These are phyloP conservation scores for Phymanthus crucifer DNA, from an alignment of 92 coral and sea anemone species.

Conservation along the genomic window DNA sequence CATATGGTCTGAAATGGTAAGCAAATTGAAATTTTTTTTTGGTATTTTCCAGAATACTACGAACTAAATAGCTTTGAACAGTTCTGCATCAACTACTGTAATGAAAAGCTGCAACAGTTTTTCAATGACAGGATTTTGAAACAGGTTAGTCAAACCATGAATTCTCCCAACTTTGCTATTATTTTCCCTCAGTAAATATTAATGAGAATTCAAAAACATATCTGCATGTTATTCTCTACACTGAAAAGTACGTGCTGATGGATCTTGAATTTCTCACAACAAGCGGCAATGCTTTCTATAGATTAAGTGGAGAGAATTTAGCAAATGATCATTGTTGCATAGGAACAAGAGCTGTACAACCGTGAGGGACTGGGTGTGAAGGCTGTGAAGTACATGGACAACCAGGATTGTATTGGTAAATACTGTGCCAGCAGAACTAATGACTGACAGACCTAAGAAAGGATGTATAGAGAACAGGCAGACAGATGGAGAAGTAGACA, in stretches of 20 bases:
- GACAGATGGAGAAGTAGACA: too few species aligned
- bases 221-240: background rate
- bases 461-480: too few species aligned
- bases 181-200: background rate
- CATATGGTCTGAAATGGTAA: too few species aligned
- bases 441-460: background rate
- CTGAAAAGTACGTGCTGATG: background rate
- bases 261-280: background rate
- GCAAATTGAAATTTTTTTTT: background rate
- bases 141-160: conserved; percentile 55
- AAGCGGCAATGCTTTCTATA: background rate
- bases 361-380: conserved; percentile 92
- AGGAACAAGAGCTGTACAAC: conserved; percentile 95
- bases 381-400: conserved; percentile 85
- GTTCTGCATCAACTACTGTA: conserved; percentile 98
- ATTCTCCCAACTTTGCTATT: background rate
- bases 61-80: conserved; percentile 95
- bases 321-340: background rate
- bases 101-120: conserved; percentile 92
- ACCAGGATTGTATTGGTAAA: conserved; percentile 93
- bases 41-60: conserved; percentile 64
- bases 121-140: conserved; percentile 93
- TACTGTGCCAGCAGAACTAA: background rate
- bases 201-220: background rate
- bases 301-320: background rate